phyloP scores from a whole-genome alignment of 2,113 vertebrate species.

The Zapus hudsonius region DNA sequence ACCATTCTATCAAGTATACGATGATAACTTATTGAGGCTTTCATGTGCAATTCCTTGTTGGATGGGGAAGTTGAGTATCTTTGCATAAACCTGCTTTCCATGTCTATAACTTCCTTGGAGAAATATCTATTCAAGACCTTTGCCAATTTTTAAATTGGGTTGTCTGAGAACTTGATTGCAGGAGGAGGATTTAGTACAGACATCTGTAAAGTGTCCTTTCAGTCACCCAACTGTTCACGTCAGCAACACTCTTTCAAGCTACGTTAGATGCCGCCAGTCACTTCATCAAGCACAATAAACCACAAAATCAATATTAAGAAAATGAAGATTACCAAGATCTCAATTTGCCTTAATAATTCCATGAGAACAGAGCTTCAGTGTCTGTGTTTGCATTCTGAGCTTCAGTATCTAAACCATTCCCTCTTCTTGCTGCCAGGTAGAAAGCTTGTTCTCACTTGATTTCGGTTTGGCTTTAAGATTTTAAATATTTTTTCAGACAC shows the following conservation, averaged over 20 bases:
- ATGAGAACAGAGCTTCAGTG: not conserved
- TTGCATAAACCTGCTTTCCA: not conserved
- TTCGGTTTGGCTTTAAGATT: not conserved
- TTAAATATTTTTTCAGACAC: not conserved
- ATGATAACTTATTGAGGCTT: not conserved
- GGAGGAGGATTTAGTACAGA: not conserved
- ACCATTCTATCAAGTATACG: not conserved
- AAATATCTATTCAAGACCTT: not conserved
- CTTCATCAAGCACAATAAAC: not conserved
- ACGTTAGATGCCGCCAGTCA: not conserved
- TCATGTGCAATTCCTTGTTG: not conserved
- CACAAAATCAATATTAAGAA: not conserved
- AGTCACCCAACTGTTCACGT: not conserved
- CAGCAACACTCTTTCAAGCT: not conserved
- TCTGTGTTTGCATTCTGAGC: not conserved
- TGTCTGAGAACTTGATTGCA: conserved; percentile 14
- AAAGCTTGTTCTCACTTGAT: not conserved
- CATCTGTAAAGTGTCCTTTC: not conserved
- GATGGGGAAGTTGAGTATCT: not conserved
- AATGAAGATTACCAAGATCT: not conserved
- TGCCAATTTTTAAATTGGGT: not conserved
- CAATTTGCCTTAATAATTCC: not conserved
- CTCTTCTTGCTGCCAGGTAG: not conserved
- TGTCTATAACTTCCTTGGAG: not conserved
- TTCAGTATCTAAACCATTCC: not conserved